Evolutionary conservation across 2,113 vertebrate species (phyloP), one percentile per base, ranked within the genome.

Genomic region (Scatophagus argus): DNA sequence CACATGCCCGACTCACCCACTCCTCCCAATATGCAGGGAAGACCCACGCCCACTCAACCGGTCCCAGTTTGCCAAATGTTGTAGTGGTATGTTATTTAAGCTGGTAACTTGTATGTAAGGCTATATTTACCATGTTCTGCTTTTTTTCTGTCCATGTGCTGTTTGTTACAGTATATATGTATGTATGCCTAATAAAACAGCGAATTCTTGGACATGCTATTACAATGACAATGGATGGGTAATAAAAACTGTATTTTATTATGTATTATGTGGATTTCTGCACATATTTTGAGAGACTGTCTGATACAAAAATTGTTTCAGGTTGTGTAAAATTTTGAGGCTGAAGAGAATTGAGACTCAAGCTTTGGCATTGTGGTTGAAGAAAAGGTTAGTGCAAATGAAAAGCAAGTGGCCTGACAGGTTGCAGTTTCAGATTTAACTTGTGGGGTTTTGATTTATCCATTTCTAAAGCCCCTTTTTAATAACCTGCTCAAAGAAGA

Each of bases 171-270:
- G 31, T 80, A 29, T 52, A 51, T 69, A 38, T 61, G 23, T 66
- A 52, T 74, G 32, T 78, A 55, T 55, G 27, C 70, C 70, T 67
- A 91, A 87, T 93, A 85, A 84, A 90, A 83, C 58, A 66, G 8
- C 13, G 34, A 83, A 72, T 36, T 9, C 14, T 82, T 32, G 3
- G 47, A 74, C 41, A 34, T 63, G 59, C 43, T 61, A 47, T 54
- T 56, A 23, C 56, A 58, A 62, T 74, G 29, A 62, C 41, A 68
- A 85, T 69, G 70, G 32, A 77, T 69, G 49, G 79, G 66, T 77
- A 79, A 87, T 83, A 84, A 87, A 89, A 76, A 65, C 10, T 54
- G 8, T 85, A 39, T 87, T 87, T 88, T 87, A 72, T 55, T 55
- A 77, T 62, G 63, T 36, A 6, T 31, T 25, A 29, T 61, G 60